Conservation (phyloP, 2,113 vertebrate species). For the Motacilla tschutschensis region DNA sequence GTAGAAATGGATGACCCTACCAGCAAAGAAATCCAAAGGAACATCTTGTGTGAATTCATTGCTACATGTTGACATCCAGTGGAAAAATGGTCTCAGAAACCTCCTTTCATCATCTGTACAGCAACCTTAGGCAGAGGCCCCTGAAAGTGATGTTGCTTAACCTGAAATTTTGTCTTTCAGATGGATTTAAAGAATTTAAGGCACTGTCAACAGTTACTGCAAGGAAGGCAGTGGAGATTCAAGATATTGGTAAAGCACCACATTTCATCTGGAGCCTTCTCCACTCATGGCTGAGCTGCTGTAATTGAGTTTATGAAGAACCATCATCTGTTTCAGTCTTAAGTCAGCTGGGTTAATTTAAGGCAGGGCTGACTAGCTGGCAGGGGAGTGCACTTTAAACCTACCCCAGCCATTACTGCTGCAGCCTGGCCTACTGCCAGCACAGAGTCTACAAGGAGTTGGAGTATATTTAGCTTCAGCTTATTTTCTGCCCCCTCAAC, state of each 20-base stretch:
- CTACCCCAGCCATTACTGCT: conserved; percentile 9
- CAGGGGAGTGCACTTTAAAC: conserved; percentile 22
- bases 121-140: not conserved
- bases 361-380: conserved; percentile 38
- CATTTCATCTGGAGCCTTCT: not conserved
- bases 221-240: not conserved
- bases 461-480: conserved; percentile 41
- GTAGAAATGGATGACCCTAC: not conserved
- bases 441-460: not conserved
- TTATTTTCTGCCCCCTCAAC: conserved; percentile 6
- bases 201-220: conserved; percentile 29
- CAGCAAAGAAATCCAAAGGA: not conserved
- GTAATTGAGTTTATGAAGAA: conserved; percentile 21
- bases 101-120: not conserved
- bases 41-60: conserved; percentile 25
- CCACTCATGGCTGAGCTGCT: not conserved
- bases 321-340: conserved; percentile 29
- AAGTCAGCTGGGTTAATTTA: conserved; percentile 50
- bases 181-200: conserved; percentile 15
- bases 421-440: conserved; percentile 28
- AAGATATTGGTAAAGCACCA: not conserved
- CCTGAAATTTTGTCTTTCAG: conserved; percentile 23
- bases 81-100: conserved; percentile 17
- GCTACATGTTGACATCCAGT: not conserved
- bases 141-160: not conserved